Base-by-base conservation (phyloP, 2,797 vertebrate genomes). In the Chaetophractus vellerosus region DNA sequence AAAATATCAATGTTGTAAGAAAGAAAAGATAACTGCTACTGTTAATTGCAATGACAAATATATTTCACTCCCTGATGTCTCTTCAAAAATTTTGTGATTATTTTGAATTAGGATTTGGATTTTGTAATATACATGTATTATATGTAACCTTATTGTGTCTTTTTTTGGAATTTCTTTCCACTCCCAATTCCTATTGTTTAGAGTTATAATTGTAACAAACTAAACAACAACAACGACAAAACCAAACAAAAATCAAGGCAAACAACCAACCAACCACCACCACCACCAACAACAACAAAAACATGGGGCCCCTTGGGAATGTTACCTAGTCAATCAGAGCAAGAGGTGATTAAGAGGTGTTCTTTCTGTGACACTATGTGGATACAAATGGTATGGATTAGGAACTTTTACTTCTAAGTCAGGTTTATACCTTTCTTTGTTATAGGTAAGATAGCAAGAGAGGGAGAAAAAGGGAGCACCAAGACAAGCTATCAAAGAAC, bases 81-180 rank as follows among this genome's bases (percentile, higher is more conserved):
- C 63, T 88, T 26, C 72, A 71, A 68, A 71, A 68, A 33, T 86
- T 95, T 89, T 91, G 48, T 68, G 66, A 88, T n/a, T 83, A 66
- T 66, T 55, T 18, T 55, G 16, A 18, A 55, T 55, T 55, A 55
- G 52, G 16, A 55, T 55, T 55, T 55, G 50, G 33, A 66, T 88
- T 68, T 50, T 10, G 41, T 81, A 80, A 38, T 38, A 38, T 76
- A 48, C 38, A 64, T 59, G 41, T 78, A n/a, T 21, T 80, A 6
- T 66, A 41, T 93, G 16, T 24, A 66, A 88, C 93, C 28, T 93
- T 28, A 57, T 69, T 85, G 14, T 69, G 21, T 75, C n/a, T 87
- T 91, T 84, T 15, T 72, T 78, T 15, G 5, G 26, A 90, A 38
- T 78, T 96, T 95, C 31, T 80, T 89, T 93, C 38, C 21, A 66